A percentile compares a stretch with the other conserved stretches of the same genome.
phyloP scores from a whole-genome alignment of 2,888 invertebrate genomes.

The Hoplodrina ambigua region DNA sequence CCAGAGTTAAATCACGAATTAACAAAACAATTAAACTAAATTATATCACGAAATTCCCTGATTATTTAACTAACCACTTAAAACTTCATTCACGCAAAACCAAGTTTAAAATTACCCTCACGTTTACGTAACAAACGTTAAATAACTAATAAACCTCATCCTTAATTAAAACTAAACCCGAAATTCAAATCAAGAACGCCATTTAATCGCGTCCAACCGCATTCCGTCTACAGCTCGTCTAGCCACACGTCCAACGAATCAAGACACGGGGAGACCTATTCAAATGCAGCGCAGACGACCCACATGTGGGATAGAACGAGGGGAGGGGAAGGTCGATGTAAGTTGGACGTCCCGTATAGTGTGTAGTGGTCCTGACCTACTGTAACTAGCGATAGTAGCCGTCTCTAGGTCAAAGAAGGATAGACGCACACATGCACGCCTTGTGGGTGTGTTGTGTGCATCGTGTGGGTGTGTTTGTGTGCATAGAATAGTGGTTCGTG shows the following conservation, averaged over 20 bases:
- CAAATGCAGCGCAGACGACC: slow-evolving; percentile 66
- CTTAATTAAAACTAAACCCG: slow-evolving; percentile 73
- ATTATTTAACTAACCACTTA: slow-evolving; percentile 35
- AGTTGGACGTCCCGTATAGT: slow-evolving; percentile 79
- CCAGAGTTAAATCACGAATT: not conserved
- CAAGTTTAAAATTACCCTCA: slow-evolving; percentile 28
- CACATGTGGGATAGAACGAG: slow-evolving; percentile 42
- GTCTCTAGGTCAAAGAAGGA: slow-evolving; percentile 90
- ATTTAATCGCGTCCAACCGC: slow-evolving; percentile 68
- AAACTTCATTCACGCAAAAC: slow-evolving; percentile 23
- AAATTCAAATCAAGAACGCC: slow-evolving; percentile 62
- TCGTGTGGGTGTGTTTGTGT: slow-evolving; percentile 20
- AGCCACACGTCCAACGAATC: slow-evolving; percentile 77
- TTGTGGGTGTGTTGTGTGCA: slow-evolving; percentile 47
- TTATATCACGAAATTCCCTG: slow-evolving; percentile 9
- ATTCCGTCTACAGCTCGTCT: slow-evolving; percentile 85
- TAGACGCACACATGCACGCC: slow-evolving; percentile 83
- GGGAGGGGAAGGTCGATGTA: slow-evolving; percentile 67
- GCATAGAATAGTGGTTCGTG: slow-evolving; percentile 55
- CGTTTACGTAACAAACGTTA: slow-evolving; percentile 49
- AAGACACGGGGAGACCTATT: slow-evolving; percentile 73
- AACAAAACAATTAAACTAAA: slow-evolving; percentile 19
- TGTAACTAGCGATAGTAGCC: slow-evolving; percentile 80
- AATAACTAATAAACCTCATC: slow-evolving; percentile 68
- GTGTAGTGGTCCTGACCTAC: slow-evolving; percentile 89